These are phyloP conservation scores for Callosobruchus maculatus DNA, from an alignment of 2,888 invertebrate species.

Conservation along the genomic window DNA sequence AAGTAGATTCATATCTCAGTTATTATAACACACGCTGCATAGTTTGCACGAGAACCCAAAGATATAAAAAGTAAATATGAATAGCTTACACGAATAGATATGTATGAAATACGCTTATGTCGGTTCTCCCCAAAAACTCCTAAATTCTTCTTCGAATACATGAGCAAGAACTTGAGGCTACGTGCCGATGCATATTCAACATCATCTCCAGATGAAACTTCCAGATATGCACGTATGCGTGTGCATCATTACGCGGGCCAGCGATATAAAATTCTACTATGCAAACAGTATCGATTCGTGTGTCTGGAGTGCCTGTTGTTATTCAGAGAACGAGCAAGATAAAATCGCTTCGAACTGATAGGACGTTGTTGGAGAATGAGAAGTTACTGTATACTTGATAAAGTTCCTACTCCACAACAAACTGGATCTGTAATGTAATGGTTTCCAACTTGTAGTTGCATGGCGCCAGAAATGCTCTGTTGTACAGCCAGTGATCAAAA, in stretches of 20 bases:
- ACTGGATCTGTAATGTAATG: background rate
- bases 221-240: background rate
- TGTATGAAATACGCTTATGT: background rate
- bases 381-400: background rate
- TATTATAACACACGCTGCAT: too few relatives aligned
- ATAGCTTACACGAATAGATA: background rate
- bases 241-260: background rate
- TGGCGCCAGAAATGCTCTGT: too few relatives aligned
- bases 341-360: background rate
- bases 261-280: background rate
- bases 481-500: too few relatives aligned
- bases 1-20: too few relatives aligned
- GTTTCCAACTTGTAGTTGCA: too few relatives aligned
- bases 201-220: background rate
- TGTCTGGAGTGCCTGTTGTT: background rate
- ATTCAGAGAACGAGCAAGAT: background rate
- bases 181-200: background rate
- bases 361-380: background rate
- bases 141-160: background rate
- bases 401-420: background rate
- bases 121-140: background rate
- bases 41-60: too few relatives aligned
- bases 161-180: background rate
- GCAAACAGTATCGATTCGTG: background rate
- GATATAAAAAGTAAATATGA: background rate